A percentile compares a stretch with the other conserved stretches of the same genome.
phyloP scores from a whole-genome alignment of 2,113 vertebrate species.

The Limnothrissa miodon region DNA sequence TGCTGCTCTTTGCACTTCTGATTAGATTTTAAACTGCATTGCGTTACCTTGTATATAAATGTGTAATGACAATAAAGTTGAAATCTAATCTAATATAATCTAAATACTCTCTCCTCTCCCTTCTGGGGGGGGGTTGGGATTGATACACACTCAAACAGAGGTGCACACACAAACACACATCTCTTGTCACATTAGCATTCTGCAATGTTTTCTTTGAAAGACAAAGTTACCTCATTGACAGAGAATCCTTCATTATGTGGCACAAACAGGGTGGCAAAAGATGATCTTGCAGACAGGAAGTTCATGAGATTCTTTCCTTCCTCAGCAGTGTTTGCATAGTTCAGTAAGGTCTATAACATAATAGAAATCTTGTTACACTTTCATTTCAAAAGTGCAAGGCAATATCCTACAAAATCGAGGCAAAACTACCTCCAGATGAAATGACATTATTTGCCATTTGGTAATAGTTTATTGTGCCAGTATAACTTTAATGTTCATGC shows the following conservation, averaged over 20 bases:
- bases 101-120: no score
- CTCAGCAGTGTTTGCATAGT: constrained; percentile 72
- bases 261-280: constrained; percentile 84
- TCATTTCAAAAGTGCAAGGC: background rate
- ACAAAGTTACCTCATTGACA: constrained; percentile 74
- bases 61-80: no score
- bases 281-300: constrained; percentile 74
- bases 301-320: constrained; percentile 76
- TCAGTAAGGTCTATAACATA: constrained; percentile 48
- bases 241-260: constrained; percentile 84
- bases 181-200: background rate
- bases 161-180: background rate
- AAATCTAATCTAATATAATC: no score
- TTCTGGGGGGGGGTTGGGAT: no score
- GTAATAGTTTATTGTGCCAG: no score
- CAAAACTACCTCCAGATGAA: no score
- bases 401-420: background rate
- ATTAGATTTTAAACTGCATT: no score
- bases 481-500: no score
- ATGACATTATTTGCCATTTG: no score
- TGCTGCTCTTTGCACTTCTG: no score
- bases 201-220: background rate
- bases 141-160: no score
- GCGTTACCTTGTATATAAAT: no score
- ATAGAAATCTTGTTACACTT: background rate